phyloP scores from a whole-genome alignment of 2,113 vertebrate genomes.

The Pachypanchax playfairii region DNA sequence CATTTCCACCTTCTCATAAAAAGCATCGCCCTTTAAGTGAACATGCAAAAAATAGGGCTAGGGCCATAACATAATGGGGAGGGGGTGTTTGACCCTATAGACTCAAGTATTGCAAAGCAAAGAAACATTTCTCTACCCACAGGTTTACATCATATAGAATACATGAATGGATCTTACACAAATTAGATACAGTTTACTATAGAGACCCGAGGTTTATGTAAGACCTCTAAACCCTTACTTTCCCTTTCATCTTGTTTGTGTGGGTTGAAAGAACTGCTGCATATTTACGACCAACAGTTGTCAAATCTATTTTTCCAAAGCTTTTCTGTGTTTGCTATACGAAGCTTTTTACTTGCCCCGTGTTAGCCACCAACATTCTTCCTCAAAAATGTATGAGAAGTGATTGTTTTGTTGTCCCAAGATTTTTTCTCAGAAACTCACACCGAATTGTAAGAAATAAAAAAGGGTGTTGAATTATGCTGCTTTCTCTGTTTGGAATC shows the following conservation, averaged over 20 bases:
- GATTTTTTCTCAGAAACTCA: background rate
- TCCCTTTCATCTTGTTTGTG: background rate
- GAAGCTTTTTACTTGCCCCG: background rate
- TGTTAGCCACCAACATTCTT: background rate
- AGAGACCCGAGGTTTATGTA: background rate
- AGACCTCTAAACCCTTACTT: background rate
- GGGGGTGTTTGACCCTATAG: too few relatives aligned
- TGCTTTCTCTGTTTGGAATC: background rate
- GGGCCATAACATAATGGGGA: too few relatives aligned
- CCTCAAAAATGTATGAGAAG: constrained; percentile 3
- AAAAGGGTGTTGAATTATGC: background rate
- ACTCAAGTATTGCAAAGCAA: background rate
- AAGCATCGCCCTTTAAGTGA: too few relatives aligned
- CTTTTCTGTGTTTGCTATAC: background rate
- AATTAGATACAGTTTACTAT: background rate
- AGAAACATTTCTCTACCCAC: background rate
- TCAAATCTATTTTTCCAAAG: background rate
- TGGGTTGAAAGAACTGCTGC: background rate
- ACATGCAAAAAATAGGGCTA: too few relatives aligned
- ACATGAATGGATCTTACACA: background rate
- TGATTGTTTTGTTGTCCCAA: background rate
- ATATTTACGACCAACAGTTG: constrained; percentile 2
- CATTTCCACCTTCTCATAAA: too few relatives aligned
- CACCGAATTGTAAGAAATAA: background rate
- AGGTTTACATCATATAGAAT: background rate